phyloP scores from a whole-genome alignment of 1,140 invertebrate species.

The Proales similis region DNA sequence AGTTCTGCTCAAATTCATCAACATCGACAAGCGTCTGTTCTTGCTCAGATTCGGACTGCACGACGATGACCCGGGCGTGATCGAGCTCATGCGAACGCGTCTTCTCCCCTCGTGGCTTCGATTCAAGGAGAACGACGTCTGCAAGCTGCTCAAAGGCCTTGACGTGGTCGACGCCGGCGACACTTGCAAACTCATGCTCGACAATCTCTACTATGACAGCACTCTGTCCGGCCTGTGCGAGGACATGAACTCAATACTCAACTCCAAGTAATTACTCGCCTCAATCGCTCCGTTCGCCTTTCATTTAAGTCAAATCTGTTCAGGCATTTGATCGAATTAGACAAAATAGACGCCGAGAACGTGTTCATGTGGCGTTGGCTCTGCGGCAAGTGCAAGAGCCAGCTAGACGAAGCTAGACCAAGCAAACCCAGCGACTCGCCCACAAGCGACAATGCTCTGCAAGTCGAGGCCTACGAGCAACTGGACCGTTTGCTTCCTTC shows the following conservation, averaged over 20 bases:
- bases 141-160: conserved; percentile 25
- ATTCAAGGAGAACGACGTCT: conserved; percentile 35
- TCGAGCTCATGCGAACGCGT: conserved; percentile 2
- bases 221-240: not conserved
- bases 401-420: conserved; percentile 43
- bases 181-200: conserved; percentile 20
- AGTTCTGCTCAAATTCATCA: conserved; percentile 61
- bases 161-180: not conserved
- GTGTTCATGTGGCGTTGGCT: conserved; percentile 61
- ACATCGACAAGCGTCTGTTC: conserved; percentile 62
- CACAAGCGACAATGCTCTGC: conserved; percentile 42
- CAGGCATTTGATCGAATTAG: conserved; percentile 54
- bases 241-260: conserved; percentile 17
- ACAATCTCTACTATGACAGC: conserved; percentile 17
- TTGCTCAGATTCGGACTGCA: conserved; percentile 62
- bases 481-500: conserved; percentile 51
- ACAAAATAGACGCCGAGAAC: conserved; percentile 55
- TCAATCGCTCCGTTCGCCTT: too few relatives aligned
- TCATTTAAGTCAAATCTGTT: conserved; percentile 36
- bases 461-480: conserved; percentile 46
- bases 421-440: too few relatives aligned
- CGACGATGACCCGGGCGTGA: conserved; percentile 51
- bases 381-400: conserved; percentile 49
- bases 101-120: conserved; percentile 15
- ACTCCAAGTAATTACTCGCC: conserved; percentile 15